Percentiles rank a stretch among this genome's conserved stretches.
These are phyloP conservation scores for Phalacrocorax pelagicus DNA, from an alignment of 2,113 vertebrate genomes.

Conservation along the genomic window DNA sequence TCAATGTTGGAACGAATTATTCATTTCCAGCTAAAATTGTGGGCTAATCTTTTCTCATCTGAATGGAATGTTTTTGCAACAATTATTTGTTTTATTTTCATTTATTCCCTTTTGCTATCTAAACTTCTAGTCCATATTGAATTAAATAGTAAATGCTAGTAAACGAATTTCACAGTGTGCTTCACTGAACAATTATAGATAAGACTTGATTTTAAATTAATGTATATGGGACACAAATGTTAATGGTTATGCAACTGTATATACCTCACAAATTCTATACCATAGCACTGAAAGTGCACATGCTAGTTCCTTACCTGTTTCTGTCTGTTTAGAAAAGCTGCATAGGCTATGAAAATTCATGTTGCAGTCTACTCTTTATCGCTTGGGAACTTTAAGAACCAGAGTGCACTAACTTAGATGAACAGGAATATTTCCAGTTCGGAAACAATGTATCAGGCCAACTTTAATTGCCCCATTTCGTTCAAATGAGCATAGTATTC, in stretches of 20 bases:
- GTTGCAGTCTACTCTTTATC: not conserved
- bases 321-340: not conserved
- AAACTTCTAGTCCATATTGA: not conserved
- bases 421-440: not conserved
- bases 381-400: not conserved
- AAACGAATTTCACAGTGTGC: not conserved
- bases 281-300: not conserved
- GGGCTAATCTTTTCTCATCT: constrained; percentile 7
- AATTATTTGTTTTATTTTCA: constrained; percentile 23
- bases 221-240: not conserved
- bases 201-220: not conserved
- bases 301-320: not conserved
- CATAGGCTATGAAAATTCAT: not conserved
- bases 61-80: constrained; percentile 27
- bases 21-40: constrained; percentile 20
- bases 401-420: not conserved
- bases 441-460: not conserved
- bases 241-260: not conserved
- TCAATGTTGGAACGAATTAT: constrained; percentile 1
- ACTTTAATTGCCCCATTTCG: not conserved
- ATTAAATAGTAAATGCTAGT: not conserved
- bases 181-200: not conserved
- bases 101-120: not conserved
- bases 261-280: not conserved
- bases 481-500: not conserved